Evolutionary conservation across 2,797 vertebrate genomes (phyloP).

Genomic region (Gambelia wislizenii): DNA sequence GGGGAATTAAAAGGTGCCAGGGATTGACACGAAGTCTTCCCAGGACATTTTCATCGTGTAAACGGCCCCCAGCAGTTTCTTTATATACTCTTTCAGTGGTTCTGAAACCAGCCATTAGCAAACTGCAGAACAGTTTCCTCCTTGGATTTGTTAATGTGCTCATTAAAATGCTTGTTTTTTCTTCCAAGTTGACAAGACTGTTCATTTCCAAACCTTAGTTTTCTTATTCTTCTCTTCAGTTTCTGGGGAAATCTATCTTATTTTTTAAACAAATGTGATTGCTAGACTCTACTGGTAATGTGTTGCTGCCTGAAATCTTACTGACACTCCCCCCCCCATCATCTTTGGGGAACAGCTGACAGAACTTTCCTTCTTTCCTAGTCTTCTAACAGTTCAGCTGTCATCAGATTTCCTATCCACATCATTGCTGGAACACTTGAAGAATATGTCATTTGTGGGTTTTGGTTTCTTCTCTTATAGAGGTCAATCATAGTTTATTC

Average conservation of each 20-base stretch:
- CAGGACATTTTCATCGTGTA: too few species aligned
- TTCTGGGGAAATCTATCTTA: constrained; percentile 2
- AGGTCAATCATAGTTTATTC: constrained; percentile 32
- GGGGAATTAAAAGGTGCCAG: too few species aligned
- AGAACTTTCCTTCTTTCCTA: constrained; percentile 3
- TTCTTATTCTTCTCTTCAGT: not conserved
- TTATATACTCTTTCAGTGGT: not conserved
- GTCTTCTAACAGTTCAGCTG: constrained; percentile 15
- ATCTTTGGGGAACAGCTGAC: constrained; percentile 22
- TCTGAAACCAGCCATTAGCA: not conserved
- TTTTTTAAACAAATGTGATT: constrained; percentile 12
- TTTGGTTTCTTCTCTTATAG: constrained; percentile 50
- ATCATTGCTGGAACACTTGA: constrained; percentile 9
- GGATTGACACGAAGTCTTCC: too few species aligned
- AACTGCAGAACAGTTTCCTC: not conserved
- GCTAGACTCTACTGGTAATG: not conserved
- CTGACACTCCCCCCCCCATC: not conserved
- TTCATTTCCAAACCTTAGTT: not conserved
- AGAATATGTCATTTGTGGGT: constrained; percentile 25
- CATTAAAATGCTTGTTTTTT: constrained; percentile 8
- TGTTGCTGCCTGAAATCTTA: constrained; percentile 18
- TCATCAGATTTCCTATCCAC: constrained; percentile 8
- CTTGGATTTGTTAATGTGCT: not conserved
- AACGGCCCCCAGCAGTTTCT: not conserved
- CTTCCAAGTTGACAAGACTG: not conserved